These are phyloP conservation scores for Synanceia verrucosa DNA, from an alignment of 2,797 vertebrate species.

Conservation along the genomic window DNA sequence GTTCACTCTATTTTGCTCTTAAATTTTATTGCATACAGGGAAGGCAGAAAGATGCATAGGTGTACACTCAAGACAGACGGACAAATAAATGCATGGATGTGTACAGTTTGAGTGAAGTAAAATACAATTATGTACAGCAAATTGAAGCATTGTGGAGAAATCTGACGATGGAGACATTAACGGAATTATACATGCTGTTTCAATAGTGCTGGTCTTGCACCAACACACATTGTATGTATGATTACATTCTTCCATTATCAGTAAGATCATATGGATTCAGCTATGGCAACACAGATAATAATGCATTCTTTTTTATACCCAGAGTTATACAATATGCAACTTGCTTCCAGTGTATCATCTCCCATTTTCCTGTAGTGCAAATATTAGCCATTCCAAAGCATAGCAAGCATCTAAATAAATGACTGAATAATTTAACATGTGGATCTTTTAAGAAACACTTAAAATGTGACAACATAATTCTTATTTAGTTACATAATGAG, in stretches of 20 bases:
- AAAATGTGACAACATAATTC: not conserved
- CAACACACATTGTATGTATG: not conserved
- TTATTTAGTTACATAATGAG: not conserved
- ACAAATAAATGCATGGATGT: not conserved
- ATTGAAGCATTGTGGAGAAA: not conserved
- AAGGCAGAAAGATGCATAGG: not conserved
- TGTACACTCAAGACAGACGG: not conserved
- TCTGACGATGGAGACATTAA: too few species aligned
- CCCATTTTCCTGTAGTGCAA: not conserved
- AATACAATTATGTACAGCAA: accelerated
- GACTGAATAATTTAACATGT: not conserved
- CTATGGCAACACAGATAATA: not conserved
- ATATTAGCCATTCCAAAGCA: not conserved
- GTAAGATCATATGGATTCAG: not conserved
- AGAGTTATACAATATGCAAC: not conserved
- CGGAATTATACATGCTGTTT: not conserved
- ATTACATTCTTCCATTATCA: not conserved
- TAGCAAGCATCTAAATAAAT: not conserved
- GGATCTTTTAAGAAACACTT: not conserved
- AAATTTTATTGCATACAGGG: conserved; percentile 10
- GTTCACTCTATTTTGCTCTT: conserved; percentile 30
- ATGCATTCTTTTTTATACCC: not conserved
- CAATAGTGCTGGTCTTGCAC: too few species aligned
- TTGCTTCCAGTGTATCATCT: not conserved
- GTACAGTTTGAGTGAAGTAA: not conserved